Evolutionary conservation across 2,797 vertebrate genomes (phyloP).

Genomic region (Schizopygopsis malacanthus): DNA sequence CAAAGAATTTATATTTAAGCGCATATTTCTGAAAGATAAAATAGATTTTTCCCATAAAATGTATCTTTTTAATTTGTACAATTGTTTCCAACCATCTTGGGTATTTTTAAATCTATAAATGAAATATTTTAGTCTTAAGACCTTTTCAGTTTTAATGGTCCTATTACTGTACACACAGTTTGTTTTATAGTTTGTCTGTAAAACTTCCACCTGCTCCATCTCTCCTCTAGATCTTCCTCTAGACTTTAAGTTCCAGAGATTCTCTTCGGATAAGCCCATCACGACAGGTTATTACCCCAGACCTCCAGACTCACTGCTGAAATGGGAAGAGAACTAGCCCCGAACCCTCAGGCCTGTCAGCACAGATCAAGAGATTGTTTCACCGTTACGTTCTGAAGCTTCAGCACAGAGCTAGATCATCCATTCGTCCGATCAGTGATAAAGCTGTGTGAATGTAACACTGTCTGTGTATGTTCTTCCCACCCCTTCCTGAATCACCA

Average conservation of each 20-base stretch:
- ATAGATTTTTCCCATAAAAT: too few species aligned
- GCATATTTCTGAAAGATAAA: neutral
- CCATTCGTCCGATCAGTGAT: constrained; percentile 63
- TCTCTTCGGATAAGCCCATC: constrained; percentile 86
- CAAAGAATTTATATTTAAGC: neutral
- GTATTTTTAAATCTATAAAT: neutral
- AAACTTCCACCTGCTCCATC: neutral
- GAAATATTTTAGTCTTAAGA: neutral
- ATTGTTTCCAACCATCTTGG: neutral
- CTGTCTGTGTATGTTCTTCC: constrained; percentile 25
- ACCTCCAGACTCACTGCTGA: constrained; percentile 84
- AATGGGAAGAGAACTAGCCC: constrained; percentile 72
- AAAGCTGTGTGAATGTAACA: constrained; percentile 46
- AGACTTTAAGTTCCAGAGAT: constrained; percentile 92
- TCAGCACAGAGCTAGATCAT: constrained; percentile 18
- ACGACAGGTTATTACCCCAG: constrained; percentile 90
- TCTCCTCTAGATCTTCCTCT: constrained; percentile 86
- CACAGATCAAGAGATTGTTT: constrained; percentile 55
- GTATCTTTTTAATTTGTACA: neutral
- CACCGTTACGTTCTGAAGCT: neutral
- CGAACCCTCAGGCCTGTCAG: constrained; percentile 61
- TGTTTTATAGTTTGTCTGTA: neutral
- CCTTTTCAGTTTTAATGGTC: neutral
- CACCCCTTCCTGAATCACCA: constrained; percentile 4
- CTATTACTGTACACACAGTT: neutral